Conservation (phyloP, 2,113 vertebrate species). For the Phoenicopterus ruber region DNA sequence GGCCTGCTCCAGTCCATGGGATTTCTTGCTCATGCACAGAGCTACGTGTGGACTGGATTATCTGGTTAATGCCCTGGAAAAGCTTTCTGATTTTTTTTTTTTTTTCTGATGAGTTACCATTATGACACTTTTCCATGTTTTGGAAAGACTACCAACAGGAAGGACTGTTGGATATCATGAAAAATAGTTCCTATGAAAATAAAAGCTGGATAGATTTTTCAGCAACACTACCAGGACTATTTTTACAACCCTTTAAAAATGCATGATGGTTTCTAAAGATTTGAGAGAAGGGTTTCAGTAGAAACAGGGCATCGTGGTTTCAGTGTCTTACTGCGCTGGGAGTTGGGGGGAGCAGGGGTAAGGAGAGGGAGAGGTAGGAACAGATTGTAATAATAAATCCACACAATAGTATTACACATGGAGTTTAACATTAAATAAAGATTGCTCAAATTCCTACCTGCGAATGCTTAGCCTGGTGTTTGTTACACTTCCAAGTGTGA, state of each 20-base stretch:
- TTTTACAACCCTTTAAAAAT: not conserved
- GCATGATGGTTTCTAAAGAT: not conserved
- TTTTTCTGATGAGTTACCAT: not conserved
- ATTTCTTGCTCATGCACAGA: not conserved
- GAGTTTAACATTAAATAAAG: slow-evolving; percentile 28
- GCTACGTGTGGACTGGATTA: not conserved
- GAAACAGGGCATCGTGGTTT: not conserved
- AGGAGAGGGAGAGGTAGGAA: slow-evolving; percentile 5
- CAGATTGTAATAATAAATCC: slow-evolving; percentile 63
- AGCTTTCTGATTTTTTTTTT: not conserved
- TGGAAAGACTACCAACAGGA: not conserved
- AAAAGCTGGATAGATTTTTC: not conserved
- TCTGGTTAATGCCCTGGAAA: not conserved
- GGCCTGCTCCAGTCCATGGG: not conserved
- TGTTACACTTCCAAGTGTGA: slow-evolving; percentile 53
- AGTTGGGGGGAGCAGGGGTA: not conserved
- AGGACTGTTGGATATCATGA: not conserved
- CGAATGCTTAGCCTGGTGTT: slow-evolving; percentile 25
- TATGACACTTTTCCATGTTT: not conserved
- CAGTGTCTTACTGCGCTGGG: not conserved
- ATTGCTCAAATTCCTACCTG: slow-evolving; percentile 49
- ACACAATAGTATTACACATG: slow-evolving; percentile 36
- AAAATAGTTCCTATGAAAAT: not conserved
- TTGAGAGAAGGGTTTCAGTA: not conserved
- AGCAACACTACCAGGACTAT: not conserved